Percentiles rank a stretch among this genome's conserved stretches.
Evolutionary conservation across 2,113 vertebrate genomes (phyloP).

Genomic region (Cyanocitta stelleri): DNA sequence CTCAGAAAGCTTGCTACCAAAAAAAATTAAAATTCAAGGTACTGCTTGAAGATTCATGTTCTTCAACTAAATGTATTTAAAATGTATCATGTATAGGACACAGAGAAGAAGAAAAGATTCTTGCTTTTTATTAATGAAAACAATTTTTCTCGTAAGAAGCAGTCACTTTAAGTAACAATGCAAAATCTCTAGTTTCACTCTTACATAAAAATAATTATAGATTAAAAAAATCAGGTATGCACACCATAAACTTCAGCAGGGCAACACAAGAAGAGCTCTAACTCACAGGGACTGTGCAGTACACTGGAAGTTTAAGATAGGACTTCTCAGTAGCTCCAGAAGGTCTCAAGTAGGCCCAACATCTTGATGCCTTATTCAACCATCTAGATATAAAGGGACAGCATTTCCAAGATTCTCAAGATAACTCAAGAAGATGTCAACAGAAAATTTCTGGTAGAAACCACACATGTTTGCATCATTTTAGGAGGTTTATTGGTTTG

Average conservation of each 20-base stretch:
- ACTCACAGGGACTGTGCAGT: background rate
- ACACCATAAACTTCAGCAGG: background rate
- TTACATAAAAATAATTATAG: background rate
- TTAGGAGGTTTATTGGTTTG: background rate
- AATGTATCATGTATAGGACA: background rate
- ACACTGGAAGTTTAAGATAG: background rate
- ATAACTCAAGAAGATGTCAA: background rate
- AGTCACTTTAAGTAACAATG: background rate
- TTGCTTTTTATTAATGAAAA: background rate
- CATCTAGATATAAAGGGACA: background rate
- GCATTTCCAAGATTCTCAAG: background rate
- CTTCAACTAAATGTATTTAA: background rate
- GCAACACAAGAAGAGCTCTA: background rate
- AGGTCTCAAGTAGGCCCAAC: background rate
- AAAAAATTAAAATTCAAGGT: background rate
- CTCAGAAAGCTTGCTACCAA: background rate
- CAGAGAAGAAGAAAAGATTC: background rate
- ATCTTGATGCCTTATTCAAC: background rate
- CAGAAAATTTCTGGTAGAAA: background rate
- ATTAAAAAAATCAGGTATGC: background rate
- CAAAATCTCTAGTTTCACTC: background rate
- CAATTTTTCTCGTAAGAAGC: background rate
- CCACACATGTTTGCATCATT: background rate
- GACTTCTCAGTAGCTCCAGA: background rate
- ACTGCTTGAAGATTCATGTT: background rate